A percentile compares a stretch with the other conserved stretches of the same genome.
Evolutionary conservation across 2,797 vertebrate genomes (phyloP).

Genomic region (Rhadinocentrus ornatus): DNA sequence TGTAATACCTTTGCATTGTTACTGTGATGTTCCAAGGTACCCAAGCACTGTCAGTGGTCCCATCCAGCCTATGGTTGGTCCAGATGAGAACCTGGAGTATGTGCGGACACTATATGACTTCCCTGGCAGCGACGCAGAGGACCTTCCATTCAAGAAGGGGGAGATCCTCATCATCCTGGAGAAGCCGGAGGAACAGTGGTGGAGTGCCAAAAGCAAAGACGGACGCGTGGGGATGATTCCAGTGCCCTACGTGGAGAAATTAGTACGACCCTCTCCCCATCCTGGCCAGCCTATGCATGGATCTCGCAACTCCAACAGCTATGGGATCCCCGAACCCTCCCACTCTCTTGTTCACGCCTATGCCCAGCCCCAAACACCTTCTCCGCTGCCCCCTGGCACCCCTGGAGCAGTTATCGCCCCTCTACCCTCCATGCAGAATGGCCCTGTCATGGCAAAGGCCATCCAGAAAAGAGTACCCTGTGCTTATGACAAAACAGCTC

Average conservation of each 20-base stretch:
- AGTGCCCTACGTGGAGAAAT: constrained; percentile 97
- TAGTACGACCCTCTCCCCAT: constrained; percentile 86
- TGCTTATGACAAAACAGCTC: constrained; percentile 97
- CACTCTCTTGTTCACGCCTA: constrained; percentile 91
- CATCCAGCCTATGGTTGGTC: constrained; percentile 80
- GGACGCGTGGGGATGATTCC: constrained; percentile 97
- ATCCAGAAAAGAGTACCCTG: constrained; percentile 98
- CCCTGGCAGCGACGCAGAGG: constrained; percentile 94
- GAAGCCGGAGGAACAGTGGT: constrained; percentile 99
- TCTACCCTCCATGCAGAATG: constrained; percentile 93
- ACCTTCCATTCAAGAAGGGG: constrained; percentile 97
- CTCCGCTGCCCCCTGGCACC: constrained; percentile 86
- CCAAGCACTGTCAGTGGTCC: constrained; percentile 86
- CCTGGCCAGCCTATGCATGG: constrained; percentile 79
- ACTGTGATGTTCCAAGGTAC: constrained; percentile 79
- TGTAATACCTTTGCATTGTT: background rate
- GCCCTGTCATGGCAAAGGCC: constrained; percentile 96
- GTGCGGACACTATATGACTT: constrained; percentile 99
- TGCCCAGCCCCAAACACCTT: constrained; percentile 94
- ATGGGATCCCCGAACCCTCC: constrained; percentile 96
- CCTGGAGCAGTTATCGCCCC: constrained; percentile 90
- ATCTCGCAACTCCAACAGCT: constrained; percentile 97
- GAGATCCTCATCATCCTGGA: constrained; percentile 95
- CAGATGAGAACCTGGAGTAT: constrained; percentile 92
- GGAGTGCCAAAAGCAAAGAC: constrained; percentile 97